Evolutionary conservation across 2,113 vertebrate species (phyloP), one percentile per base, ranked within the genome.

Genomic region (Semnopithecus entellus): DNA sequence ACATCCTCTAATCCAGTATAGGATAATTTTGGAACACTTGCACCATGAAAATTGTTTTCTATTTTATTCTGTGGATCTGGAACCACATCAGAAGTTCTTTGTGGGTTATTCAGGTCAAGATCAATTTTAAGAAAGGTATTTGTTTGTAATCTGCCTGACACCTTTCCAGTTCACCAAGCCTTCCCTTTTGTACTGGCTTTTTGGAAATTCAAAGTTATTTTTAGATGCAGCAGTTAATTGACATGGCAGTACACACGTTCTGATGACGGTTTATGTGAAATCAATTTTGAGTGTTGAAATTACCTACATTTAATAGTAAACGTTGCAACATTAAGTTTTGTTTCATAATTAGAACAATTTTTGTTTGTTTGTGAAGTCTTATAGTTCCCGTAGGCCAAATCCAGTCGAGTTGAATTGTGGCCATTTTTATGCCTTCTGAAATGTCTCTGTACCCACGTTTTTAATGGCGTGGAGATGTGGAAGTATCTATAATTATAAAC

Each of bases 21-120:
- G 87, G 79, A 66, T 17, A 35, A 83, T 91, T 97, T 81, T 95
- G 96, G 92, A 96, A 97, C 38, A 84, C 90, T 94, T 66, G 66
- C 35, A 40, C 38, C 79, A 43, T 1, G 38, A 95, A 96, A 95
- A 97, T 97, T 97, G 97, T 97, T 97, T 97, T 90, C 97, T 97
- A 90, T 97, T 97, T 97, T 97, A 83, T 97, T 96, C 96, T 92
- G 43, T 90, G 90, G 70, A 43, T 91, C 93, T 97, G 97, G 97
- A 97, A 95, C 75, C 68, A 97, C 87, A 96, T 97, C 92, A 97
- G 73, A 97, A 97, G 97, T 80, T 88, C 81, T 32, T 90, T 93
- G 35, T 75, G 89, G 92, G 84, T 95, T 97, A 94, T 92, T 96
- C 96, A 95, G 92, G 96, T 92, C 96, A 90, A 96, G 94, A 92